Evolutionary conservation across 2,888 invertebrate species (phyloP), one percentile per base, ranked within the genome.

Genomic region (Protophormia terraenovae): DNA sequence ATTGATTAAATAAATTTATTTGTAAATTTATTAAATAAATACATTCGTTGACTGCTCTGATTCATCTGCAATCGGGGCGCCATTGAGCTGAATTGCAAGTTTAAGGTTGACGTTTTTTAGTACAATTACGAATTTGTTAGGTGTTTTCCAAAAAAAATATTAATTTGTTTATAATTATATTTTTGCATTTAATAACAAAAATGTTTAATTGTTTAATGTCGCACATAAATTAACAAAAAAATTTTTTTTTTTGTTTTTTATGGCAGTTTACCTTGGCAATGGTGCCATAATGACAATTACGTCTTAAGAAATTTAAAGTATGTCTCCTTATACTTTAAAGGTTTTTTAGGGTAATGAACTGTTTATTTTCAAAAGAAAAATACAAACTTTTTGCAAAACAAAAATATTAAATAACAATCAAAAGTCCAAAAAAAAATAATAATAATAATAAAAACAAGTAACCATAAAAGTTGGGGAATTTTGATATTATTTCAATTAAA

Each of bases 321-420:
- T 60, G n/a, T n/a, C n/a, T 47, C 10, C n/a, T 60, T 14, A 29
- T 10, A 19, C 29, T 41, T 8, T 8, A 29, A 29, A 32, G 10
- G 16, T 7, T 29, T 29, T 19, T 12, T 29, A 45, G 32, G 60
- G 16, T 45, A 55, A 58, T 47, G 58, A 77, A 67, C 77, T 50
- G 47, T 67, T 66, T 22, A 8, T 41, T 32, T 67, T 50, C n/a
- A 24, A 35, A 41, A 38, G 3, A 53, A 64, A 22, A 45, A 75
- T 53, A n/a, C 47, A 50, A 69, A 62, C 16, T 27, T 29, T 55
- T 27, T 12, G 10, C 19, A 60, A 60, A 41, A 45, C 35, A 64
- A 5, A 55, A 14, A 29, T 3, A 29, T 16, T 22, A 27, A 16
- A 76, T 32, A 53, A 35, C 3, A 32, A 32, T 3, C n/a, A n/a